Conservation (phyloP, 2,113 vertebrate species). For the Gorsachius goisagi region DNA sequence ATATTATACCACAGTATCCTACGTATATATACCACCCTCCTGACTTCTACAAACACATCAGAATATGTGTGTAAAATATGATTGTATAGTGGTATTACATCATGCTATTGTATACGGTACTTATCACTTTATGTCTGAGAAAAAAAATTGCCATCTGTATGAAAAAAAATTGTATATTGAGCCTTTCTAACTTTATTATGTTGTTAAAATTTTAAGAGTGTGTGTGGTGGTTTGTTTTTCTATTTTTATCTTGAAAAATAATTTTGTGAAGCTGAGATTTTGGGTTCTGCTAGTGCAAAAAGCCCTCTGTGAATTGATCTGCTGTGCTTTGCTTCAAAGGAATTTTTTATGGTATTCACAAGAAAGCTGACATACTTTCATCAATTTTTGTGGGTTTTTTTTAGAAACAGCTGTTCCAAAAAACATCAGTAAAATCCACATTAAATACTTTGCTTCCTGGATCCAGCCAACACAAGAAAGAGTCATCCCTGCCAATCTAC, state of each 20-base stretch:
- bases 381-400: slow-evolving; percentile 26
- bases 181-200: not conserved
- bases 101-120: not conserved
- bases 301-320: not conserved
- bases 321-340: slow-evolving; percentile 12
- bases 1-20: not conserved
- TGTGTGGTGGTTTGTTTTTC: not conserved
- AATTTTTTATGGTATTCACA: slow-evolving; percentile 24
- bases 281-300: not conserved
- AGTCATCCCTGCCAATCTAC: slow-evolving; percentile 6
- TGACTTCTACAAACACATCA: not conserved
- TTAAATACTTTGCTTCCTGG: slow-evolving; percentile 45
- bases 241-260: not conserved
- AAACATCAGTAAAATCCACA: slow-evolving; percentile 27
- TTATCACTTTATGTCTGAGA: not conserved
- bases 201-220: not conserved
- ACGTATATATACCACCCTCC: not conserved
- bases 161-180: not conserved
- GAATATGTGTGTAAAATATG: not conserved
- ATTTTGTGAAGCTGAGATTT: not conserved
- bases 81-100: not conserved
- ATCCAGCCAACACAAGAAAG: not conserved
- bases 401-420: slow-evolving; percentile 52
- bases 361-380: slow-evolving; percentile 39
- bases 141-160: not conserved